phyloP scores from a whole-genome alignment of 1,140 invertebrate species.

The Steinernema khuongi region DNA sequence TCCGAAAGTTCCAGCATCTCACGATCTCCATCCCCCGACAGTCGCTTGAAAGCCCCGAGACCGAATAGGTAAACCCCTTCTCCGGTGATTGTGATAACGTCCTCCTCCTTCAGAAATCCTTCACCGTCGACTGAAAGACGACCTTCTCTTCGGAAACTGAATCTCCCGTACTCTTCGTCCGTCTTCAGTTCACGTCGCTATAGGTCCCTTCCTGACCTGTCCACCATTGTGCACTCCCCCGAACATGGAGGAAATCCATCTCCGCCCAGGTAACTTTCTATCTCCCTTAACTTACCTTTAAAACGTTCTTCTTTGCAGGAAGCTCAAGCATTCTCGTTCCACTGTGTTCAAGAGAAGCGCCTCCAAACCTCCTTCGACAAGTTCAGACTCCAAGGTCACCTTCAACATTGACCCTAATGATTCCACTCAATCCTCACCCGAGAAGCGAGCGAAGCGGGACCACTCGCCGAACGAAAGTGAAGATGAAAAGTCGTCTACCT shows the following conservation, averaged over 20 bases:
- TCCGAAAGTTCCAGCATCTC: slow-evolving; percentile 9
- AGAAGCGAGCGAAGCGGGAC: background rate
- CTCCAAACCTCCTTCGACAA: background rate
- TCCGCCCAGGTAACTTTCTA: background rate
- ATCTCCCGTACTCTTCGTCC: slow-evolving; percentile 47
- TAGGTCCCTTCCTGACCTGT: slow-evolving; percentile 46
- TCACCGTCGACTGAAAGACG: slow-evolving; percentile 13
- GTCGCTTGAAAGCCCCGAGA: background rate
- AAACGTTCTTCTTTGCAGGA: background rate
- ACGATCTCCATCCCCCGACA: background rate
- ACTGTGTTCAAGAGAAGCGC: background rate
- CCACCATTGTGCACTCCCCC: slow-evolving; percentile 21
- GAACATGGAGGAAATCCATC: background rate
- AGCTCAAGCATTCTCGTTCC: background rate
- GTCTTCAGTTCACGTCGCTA: slow-evolving; percentile 46
- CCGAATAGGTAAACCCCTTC: background rate
- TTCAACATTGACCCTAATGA: background rate
- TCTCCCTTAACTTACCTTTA: background rate
- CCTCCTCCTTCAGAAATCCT: slow-evolving; percentile 11
- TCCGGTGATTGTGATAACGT: background rate
- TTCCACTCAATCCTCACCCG: background rate
- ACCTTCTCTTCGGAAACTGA: slow-evolving; percentile 34
- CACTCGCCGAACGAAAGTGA: slow-evolving; percentile 23
- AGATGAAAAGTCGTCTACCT: slow-evolving; percentile 22
- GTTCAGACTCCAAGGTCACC: background rate